Evolutionary conservation across 37 sponge, comb jelly and placozoan species (phyloP).

Genomic region (Petrosia ficiformis): DNA sequence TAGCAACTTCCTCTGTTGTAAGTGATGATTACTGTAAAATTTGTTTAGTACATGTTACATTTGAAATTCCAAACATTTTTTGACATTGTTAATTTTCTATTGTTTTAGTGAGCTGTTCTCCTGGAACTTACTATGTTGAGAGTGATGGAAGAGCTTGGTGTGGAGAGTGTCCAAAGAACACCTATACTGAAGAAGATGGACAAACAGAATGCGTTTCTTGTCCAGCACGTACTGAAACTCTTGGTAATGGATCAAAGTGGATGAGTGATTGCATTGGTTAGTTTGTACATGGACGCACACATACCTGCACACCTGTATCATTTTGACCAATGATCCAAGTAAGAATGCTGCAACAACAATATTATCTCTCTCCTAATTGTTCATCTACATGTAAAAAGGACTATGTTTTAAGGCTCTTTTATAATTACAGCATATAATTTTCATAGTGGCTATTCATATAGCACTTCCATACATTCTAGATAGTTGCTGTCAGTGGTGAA

Average conservation of each 20-base stretch:
- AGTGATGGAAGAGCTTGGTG: not conserved
- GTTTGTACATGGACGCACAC: no score
- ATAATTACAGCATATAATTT: no score
- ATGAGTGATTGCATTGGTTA: not conserved
- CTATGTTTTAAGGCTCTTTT: no score
- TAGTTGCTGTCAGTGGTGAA: no score
- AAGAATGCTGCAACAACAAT: no score
- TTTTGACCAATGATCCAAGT: no score
- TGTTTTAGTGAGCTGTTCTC: conserved; percentile 2
- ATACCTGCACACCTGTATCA: no score
- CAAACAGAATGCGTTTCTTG: not conserved
- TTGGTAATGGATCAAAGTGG: not conserved
- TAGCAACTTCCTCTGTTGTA: conserved; percentile 6
- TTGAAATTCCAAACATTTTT: not conserved
- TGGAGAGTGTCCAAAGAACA: not conserved
- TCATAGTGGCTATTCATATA: no score
- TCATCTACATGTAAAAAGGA: no score
- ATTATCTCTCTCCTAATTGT: no score
- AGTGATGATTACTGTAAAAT: not conserved
- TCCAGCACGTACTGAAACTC: not conserved
- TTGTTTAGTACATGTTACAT: not conserved
- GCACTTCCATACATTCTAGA: no score
- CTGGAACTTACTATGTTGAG: not conserved
- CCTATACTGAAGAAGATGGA: not conserved
- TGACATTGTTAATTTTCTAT: not conserved